These are phyloP conservation scores for Emys orbicularis DNA, from an alignment of 2,797 vertebrate species.

Conservation along the genomic window DNA sequence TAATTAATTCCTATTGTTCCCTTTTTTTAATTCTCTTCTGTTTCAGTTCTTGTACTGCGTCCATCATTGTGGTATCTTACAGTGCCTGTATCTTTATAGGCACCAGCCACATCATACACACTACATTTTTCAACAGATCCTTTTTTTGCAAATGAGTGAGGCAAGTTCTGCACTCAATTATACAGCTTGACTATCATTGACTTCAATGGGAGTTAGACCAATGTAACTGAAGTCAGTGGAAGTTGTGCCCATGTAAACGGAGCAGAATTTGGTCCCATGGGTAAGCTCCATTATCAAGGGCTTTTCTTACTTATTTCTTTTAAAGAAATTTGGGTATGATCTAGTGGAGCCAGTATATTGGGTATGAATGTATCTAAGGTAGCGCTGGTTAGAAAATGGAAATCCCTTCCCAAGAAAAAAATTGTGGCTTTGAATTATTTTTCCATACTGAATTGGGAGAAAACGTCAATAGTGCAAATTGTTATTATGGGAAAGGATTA, in stretches of 20 bases:
- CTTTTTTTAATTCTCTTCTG: background rate
- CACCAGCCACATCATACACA: background rate
- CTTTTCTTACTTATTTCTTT: background rate
- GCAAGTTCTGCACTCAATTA: background rate
- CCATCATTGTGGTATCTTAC: background rate
- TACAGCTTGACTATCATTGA: background rate
- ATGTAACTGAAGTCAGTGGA: background rate
- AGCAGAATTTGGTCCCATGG: background rate
- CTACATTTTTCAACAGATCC: background rate
- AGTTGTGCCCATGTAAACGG: background rate
- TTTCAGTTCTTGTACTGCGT: background rate
- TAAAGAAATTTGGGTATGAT: background rate
- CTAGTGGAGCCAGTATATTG: background rate
- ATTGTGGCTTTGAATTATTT: background rate
- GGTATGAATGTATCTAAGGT: background rate
- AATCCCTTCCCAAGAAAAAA: background rate
- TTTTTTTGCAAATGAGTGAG: background rate
- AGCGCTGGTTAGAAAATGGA: background rate
- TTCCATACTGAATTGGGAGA: background rate
- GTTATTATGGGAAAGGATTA: background rate
- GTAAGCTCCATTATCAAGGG: background rate
- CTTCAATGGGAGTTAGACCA: background rate
- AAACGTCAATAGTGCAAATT: background rate
- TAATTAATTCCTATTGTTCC: slow-evolving; percentile 4
- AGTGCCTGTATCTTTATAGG: background rate